Evolutionary conservation across 2,888 invertebrate genomes (phyloP).

Genomic region (Orchestes rusci): DNA sequence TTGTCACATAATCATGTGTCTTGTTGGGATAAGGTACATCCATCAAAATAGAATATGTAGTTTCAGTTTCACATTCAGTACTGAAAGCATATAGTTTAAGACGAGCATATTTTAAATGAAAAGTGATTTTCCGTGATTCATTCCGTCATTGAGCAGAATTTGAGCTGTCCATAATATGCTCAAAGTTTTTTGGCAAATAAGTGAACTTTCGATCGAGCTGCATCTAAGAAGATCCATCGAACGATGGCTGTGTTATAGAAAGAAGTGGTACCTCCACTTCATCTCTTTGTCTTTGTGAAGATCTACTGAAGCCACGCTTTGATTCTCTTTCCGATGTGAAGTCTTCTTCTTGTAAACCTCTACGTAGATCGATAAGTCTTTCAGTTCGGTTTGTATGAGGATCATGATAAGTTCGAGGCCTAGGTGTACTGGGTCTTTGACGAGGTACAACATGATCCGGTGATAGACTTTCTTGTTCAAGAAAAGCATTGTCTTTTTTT

Average conservation of each 20-base stretch:
- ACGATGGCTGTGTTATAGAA: slow-evolving; percentile 32
- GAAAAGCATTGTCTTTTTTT: slow-evolving; percentile 25
- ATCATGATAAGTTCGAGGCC: slow-evolving; percentile 5
- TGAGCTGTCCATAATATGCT: no score
- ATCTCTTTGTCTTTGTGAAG: slow-evolving; percentile 25
- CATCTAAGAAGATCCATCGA: slow-evolving; percentile 30
- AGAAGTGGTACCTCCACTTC: slow-evolving; percentile 37
- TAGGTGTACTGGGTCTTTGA: slow-evolving; percentile 13
- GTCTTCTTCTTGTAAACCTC: slow-evolving; percentile 11
- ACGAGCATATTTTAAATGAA: no score
- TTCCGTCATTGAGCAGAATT: no score
- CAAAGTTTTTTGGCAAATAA: no score
- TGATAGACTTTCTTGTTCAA: slow-evolving; percentile 11
- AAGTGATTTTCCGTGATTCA: no score
- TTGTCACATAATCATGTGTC: no score
- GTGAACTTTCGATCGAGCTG: no score
- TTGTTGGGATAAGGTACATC: no score
- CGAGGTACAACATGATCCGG: slow-evolving; percentile 2
- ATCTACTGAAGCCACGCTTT: slow-evolving; percentile 14
- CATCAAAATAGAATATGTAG: no score
- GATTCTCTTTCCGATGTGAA: slow-evolving; percentile 12
- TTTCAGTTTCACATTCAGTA: no score
- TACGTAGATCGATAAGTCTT: slow-evolving; percentile 12
- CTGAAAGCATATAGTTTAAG: no score
- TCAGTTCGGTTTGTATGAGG: background rate